Evolutionary conservation across 2,888 invertebrate species (phyloP).

Genomic region (Sphaeridia pumilis): DNA sequence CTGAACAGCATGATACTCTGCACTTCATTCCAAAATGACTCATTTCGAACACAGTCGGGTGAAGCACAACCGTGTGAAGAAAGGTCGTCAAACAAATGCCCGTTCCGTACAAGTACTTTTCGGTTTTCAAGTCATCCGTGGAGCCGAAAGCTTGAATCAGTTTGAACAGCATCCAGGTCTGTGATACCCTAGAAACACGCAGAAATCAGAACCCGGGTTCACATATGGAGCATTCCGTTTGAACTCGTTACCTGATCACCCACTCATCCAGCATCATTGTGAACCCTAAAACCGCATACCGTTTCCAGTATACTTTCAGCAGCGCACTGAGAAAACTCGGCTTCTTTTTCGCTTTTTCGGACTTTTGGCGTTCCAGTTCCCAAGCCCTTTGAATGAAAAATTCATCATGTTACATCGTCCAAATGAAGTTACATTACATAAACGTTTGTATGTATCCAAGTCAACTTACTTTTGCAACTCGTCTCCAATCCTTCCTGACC

Average conservation of each 20-base stretch:
- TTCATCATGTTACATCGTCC: too few species aligned
- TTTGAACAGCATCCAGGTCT: conserved; percentile 54
- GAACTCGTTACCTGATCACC: conserved; percentile 39
- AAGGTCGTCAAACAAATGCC: conserved; percentile 42
- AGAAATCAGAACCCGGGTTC: too few species aligned
- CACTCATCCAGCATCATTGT: conserved; percentile 42
- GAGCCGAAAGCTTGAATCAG: conserved; percentile 51
- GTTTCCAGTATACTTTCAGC: conserved; percentile 41
- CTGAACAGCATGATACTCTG: conserved; percentile 64
- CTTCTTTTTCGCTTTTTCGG: conserved; percentile 40
- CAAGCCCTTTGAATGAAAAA: too few species aligned
- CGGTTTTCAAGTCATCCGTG: not conserved
- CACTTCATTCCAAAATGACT: conserved; percentile 73
- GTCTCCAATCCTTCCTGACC: conserved; percentile 56
- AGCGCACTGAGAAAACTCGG: conserved; percentile 45
- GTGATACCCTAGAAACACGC: conserved; percentile 50
- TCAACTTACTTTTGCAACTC: conserved; percentile 54
- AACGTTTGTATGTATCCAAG: too few species aligned
- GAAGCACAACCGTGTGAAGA: conserved; percentile 63
- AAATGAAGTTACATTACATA: too few species aligned
- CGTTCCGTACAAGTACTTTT: conserved; percentile 28
- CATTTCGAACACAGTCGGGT: conserved; percentile 77
- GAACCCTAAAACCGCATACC: conserved; percentile 42
- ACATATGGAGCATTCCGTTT: too few species aligned
- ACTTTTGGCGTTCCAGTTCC: conserved; percentile 47